Evolutionary conservation across 2,113 vertebrate genomes (phyloP), one percentile per base, ranked within the genome.

Genomic region (Phainopepla nitens): DNA sequence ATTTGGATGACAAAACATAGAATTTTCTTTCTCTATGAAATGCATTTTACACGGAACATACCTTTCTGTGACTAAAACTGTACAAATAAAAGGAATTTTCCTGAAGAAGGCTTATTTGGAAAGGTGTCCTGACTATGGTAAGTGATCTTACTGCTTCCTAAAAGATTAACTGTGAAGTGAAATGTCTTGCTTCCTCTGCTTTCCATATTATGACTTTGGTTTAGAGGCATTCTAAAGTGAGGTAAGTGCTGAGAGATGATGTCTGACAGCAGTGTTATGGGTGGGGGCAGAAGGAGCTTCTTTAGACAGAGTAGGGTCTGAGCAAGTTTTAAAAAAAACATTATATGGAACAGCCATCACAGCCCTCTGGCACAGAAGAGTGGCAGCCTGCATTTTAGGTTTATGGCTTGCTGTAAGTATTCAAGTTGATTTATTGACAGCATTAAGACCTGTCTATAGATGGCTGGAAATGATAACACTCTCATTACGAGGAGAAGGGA

Each of bases 161-260:
- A 71, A 88, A 60, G 24, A 75, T 82, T 94, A 92, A 51, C 29
- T 49, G 16, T 10, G 12, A 78, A 51, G 11, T 85, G 29, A 58
- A 79, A 80, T 82, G 13, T 61, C 70, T 77, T 91, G 33, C 10
- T 87, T 68, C 31, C 20, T 88, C 42, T 42, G 7, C 17, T 94
- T 96, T 87, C 70, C 35, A 6, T 82, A n/a, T 23, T 64, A 53
- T 44, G 41, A 78, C 78, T 96, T 95, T 77, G 22, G 2, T 78
- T 84, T 75, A 79, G 77, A 80, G 73, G 35, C 45, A 53, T 58
- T 92, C 13, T 81, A 58, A 58, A 72, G 54, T 81, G 87, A 97
- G 91, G 94, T 97, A 96, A 88, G 90, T 96, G 54, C 20, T 90
- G 96, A 82, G 42, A 84, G 42, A 79, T 51, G 58, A 5, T 72